Conservation (phyloP, 1,140 invertebrate genomes). For the Agrypnia vestita region DNA sequence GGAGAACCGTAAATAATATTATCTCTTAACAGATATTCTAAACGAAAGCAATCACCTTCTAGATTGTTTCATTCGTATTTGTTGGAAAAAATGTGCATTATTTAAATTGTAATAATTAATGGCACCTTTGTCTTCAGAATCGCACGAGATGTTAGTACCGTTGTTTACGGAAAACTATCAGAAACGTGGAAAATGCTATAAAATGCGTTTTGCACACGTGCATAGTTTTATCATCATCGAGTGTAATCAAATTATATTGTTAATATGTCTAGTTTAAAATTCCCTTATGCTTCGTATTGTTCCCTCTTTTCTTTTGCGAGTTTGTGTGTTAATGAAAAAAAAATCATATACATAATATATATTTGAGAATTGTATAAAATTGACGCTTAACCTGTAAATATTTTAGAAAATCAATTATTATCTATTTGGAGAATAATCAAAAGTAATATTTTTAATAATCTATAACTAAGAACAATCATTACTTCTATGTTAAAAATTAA, state of each 20-base stretch:
- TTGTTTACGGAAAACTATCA: no score
- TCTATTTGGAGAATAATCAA: constrained; percentile 41
- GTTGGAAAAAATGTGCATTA: constrained; percentile 34
- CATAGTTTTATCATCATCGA: no score
- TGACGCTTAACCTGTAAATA: constrained; percentile 44
- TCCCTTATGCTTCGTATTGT: constrained; percentile 42
- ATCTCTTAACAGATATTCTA: constrained; percentile 60
- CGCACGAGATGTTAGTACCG: no score
- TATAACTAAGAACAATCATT: constrained; percentile 52
- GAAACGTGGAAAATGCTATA: no score
- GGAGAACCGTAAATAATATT: no score
- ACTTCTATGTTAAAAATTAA: constrained; percentile 23
- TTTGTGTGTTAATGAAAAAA: constrained; percentile 46
- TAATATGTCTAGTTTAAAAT: constrained; percentile 24
- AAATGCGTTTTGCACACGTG: no score
- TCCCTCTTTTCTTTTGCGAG: constrained; percentile 40
- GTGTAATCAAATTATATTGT: neutral
- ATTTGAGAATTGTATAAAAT: constrained; percentile 32
- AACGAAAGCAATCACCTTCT: constrained; percentile 59
- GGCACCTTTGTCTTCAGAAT: neutral
- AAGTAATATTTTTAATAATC: constrained; percentile 53
- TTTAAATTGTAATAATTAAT: constrained; percentile 14
- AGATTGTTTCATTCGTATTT: constrained; percentile 48
- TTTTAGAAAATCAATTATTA: constrained; percentile 41
- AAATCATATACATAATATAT: constrained; percentile 28